Conservation (phyloP, 2,797 vertebrate genomes). For the Acipenser oxyrinchus region DNA sequence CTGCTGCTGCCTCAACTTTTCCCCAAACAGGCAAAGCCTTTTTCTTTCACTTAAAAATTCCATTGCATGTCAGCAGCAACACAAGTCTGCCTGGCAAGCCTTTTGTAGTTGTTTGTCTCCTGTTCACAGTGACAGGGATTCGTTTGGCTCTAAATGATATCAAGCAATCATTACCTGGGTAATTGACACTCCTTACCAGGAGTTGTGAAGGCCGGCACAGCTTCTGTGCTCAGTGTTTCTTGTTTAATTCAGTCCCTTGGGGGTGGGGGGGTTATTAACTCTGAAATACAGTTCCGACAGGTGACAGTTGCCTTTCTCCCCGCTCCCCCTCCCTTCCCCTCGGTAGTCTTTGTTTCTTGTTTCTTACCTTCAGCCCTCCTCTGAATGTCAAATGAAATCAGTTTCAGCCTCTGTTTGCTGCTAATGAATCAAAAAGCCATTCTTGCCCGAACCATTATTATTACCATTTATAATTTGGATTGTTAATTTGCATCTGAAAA, state of each 20-base stretch:
- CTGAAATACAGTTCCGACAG: constrained; percentile 20
- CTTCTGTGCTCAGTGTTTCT: background rate
- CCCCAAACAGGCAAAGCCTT: no score
- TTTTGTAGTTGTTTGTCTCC: constrained; percentile 3
- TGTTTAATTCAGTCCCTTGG: constrained; percentile 15
- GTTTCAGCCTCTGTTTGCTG: constrained; percentile 55
- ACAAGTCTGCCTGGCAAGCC: constrained; percentile 3
- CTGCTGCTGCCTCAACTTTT: no score
- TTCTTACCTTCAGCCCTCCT: constrained; percentile 48
- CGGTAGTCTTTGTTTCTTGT: constrained; percentile 32
- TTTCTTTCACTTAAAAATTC: constrained; percentile 8
- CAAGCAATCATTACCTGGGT: background rate
- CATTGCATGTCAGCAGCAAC: constrained; percentile 8
- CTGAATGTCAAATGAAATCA: constrained; percentile 64
- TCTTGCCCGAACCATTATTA: constrained; percentile 82
- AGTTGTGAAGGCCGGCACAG: constrained; percentile 5
- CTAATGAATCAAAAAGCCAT: constrained; percentile 85
- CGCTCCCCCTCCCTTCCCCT: accelerated
- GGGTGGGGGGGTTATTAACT: constrained; percentile 29
- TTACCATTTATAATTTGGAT: constrained; percentile 97
- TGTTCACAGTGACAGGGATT: constrained; percentile 12
- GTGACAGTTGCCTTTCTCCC: constrained; percentile 31
- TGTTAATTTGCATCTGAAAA: constrained; percentile 98
- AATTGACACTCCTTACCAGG: constrained; percentile 5
- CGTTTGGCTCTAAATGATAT: constrained; percentile 12